phyloP scores from a whole-genome alignment of 1,140 invertebrate species.

The Pachyrhynchus sulphureomaculatus region DNA sequence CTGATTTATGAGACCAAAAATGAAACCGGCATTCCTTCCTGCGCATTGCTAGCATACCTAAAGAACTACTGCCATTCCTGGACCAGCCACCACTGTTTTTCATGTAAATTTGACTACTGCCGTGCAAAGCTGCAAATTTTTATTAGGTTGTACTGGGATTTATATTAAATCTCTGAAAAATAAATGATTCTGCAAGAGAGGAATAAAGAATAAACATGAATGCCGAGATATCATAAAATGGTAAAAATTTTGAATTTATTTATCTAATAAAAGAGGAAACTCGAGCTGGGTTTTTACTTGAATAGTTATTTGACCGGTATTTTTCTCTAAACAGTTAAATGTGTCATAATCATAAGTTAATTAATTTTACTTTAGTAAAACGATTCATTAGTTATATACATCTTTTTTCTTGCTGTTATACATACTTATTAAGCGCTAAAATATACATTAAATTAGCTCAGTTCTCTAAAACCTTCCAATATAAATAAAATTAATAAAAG shows the following conservation, averaged over 20 bases:
- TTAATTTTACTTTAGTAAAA: no score
- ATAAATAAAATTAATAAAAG: no score
- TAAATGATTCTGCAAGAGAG: conserved; percentile 3
- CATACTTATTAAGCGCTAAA: no score
- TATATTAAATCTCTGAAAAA: conserved; percentile 16
- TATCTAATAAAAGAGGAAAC: not conserved
- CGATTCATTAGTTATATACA: no score
- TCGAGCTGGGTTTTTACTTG: no score
- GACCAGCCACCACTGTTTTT: conserved; percentile 29
- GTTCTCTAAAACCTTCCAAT: no score
- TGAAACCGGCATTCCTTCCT: conserved; percentile 42
- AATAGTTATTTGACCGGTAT: no score
- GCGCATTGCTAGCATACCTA: conserved; percentile 39
- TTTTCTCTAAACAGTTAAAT: no score
- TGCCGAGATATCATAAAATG: conserved; percentile 1
- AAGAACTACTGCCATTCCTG: conserved; percentile 34
- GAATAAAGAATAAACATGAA: conserved; percentile 16
- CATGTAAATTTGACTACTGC: conserved; percentile 28
- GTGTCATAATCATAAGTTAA: no score
- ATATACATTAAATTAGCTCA: no score
- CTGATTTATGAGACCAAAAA: conserved; percentile 45
- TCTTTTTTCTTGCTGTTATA: no score
- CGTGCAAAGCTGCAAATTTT: conserved; percentile 23
- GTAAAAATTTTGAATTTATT: conserved; percentile 7
- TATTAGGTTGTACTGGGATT: conserved; percentile 31